Evolutionary conservation across 1,140 invertebrate species (phyloP).

Genomic region (Apolygus lucorum): DNA sequence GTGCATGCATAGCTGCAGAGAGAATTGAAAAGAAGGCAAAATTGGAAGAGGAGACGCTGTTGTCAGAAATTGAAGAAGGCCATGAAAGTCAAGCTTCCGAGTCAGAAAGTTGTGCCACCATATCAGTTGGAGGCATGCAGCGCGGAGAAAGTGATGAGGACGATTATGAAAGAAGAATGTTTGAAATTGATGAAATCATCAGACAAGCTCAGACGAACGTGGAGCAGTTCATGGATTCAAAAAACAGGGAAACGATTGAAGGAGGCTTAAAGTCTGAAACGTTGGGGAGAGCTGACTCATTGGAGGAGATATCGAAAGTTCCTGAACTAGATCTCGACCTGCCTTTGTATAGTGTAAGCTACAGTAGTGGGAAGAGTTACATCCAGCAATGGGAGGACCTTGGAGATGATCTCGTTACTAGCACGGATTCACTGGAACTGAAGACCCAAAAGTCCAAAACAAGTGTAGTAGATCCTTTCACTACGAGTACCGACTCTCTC

Average conservation of each 20-base stretch:
- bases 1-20: slow-evolving; percentile 72
- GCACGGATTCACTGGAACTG: slow-evolving; percentile 40
- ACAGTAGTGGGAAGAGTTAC: slow-evolving; percentile 32
- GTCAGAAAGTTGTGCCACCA: slow-evolving; percentile 57
- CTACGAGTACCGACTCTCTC: slow-evolving; percentile 49
- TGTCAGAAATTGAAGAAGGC: slow-evolving; percentile 61
- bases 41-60: slow-evolving; percentile 68
- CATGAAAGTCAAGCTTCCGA: slow-evolving; percentile 55
- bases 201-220: slow-evolving; percentile 59
- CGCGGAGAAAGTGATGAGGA: slow-evolving; percentile 44
- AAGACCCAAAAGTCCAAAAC: slow-evolving; percentile 32
- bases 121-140: slow-evolving; percentile 47
- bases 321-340: slow-evolving; percentile 43
- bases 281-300: slow-evolving; percentile 42
- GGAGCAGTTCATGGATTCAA: slow-evolving; percentile 41
- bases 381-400: slow-evolving; percentile 32
- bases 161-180: slow-evolving; percentile 61
- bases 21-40: slow-evolving; percentile 71
- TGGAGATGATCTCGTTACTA: slow-evolving; percentile 38
- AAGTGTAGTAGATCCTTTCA: slow-evolving; percentile 31
- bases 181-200: slow-evolving; percentile 66
- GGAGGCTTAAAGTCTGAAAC: slow-evolving; percentile 42
- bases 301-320: slow-evolving; percentile 44
- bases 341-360: slow-evolving; percentile 33
- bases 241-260: slow-evolving; percentile 41